Evolutionary conservation across 2,888 invertebrate species (phyloP).

Genomic region (Leistus spinibarbis): DNA sequence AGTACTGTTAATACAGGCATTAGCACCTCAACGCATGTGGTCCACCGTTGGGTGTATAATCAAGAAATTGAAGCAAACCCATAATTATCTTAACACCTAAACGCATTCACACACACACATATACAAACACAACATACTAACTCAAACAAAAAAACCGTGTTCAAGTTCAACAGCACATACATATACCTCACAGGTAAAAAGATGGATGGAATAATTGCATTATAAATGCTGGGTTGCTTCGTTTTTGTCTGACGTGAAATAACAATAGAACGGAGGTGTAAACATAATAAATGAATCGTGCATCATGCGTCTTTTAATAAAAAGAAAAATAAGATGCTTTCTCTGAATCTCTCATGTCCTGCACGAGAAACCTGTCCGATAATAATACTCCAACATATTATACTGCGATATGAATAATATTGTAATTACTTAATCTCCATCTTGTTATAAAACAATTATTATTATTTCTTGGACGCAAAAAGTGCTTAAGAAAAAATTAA

Average conservation of each 20-base stretch:
- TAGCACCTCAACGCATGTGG: conserved; percentile 33
- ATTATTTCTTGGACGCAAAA: no score
- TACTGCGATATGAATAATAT: no score
- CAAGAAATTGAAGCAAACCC: conserved; percentile 32
- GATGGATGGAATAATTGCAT: conserved; percentile 28
- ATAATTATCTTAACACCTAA: conserved; percentile 36
- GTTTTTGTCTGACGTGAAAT: conserved; percentile 12
- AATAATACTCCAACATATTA: no score
- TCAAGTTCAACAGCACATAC: neutral
- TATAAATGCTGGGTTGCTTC: conserved; percentile 17
- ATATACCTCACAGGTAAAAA: no score
- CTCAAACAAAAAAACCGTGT: neutral
- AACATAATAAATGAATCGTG: conserved; percentile 32
- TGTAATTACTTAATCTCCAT: no score
- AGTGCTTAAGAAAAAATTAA: no score
- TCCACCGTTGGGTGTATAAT: conserved; percentile 16
- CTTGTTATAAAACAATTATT: no score
- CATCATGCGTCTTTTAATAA: conserved; percentile 24
- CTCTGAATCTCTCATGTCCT: no score
- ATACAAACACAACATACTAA: neutral
- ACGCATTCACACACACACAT: neutral
- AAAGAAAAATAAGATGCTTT: conserved; percentile 5
- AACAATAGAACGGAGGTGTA: conserved; percentile 32
- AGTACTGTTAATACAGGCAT: conserved; percentile 11
- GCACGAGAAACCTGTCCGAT: no score